Conservation (phyloP, 2,797 vertebrate genomes). For the Acanthurus lineatus region DNA sequence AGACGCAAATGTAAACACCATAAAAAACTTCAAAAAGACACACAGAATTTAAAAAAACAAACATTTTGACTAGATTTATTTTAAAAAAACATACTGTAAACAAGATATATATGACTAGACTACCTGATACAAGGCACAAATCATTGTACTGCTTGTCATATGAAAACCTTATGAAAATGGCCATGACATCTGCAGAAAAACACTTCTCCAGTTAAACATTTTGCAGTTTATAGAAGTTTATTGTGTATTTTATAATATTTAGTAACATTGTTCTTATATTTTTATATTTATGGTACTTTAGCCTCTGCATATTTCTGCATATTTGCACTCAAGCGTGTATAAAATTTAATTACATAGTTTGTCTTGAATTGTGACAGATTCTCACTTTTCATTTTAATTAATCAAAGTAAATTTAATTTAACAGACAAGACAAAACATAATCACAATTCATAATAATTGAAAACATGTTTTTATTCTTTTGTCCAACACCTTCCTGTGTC, state of each 20-base stretch:
- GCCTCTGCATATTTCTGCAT: neutral
- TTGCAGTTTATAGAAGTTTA: neutral
- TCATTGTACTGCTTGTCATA: too few relatives aligned
- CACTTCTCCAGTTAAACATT: neutral
- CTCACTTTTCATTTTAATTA: neutral
- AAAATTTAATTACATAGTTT: neutral
- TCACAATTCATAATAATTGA: too few relatives aligned
- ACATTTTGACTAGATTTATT: neutral
- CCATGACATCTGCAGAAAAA: neutral
- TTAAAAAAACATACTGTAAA: neutral
- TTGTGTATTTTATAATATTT: neutral
- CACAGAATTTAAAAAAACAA: neutral
- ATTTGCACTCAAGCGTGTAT: neutral
- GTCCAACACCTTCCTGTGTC: conserved; percentile 6
- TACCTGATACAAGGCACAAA: neutral
- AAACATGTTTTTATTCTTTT: neutral
- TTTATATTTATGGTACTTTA: neutral
- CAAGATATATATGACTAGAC: neutral
- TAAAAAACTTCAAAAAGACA: neutral
- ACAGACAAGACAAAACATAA: neutral
- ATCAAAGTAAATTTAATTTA: neutral
- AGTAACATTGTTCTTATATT: neutral
- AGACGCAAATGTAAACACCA: neutral
- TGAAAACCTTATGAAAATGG: neutral
- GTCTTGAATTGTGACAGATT: neutral